Conservation (phyloP, 1,140 invertebrate genomes). For the Aphis craccivora region DNA sequence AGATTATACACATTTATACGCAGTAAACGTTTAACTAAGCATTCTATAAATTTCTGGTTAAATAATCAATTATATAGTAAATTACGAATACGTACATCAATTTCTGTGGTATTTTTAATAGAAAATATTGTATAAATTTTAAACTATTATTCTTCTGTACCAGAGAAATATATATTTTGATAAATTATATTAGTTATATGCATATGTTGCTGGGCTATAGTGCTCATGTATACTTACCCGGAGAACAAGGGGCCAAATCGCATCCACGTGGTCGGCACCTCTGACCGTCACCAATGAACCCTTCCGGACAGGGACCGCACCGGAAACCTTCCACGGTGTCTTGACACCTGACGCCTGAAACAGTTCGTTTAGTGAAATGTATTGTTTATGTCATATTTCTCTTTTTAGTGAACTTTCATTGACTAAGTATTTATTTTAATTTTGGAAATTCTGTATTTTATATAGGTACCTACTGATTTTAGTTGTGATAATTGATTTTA, state of each 20-base stretch:
- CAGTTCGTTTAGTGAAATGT: not conserved
- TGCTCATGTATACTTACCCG: slow-evolving; percentile 61
- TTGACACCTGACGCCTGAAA: slow-evolving; percentile 75
- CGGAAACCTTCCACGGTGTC: slow-evolving; percentile 76
- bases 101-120: no score
- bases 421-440: no score
- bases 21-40: no score
- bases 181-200: not conserved
- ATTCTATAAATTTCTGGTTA: no score
- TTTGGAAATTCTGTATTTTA: no score
- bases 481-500: no score
- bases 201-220: not conserved
- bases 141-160: not conserved
- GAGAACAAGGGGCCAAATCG: slow-evolving; percentile 75
- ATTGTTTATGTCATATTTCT: not conserved
- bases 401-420: no score
- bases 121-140: not conserved
- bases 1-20: no score
- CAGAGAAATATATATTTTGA: not conserved
- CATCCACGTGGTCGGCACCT: slow-evolving; percentile 76
- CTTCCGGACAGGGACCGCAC: slow-evolving; percentile 81
- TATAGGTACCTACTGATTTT: no score
- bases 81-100: no score
- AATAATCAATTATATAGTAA: no score
- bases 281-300: slow-evolving; percentile 83